phyloP scores from a whole-genome alignment of 30 jellyfish, hydroid and myxozoan species.

The Aurelia coerulea region DNA sequence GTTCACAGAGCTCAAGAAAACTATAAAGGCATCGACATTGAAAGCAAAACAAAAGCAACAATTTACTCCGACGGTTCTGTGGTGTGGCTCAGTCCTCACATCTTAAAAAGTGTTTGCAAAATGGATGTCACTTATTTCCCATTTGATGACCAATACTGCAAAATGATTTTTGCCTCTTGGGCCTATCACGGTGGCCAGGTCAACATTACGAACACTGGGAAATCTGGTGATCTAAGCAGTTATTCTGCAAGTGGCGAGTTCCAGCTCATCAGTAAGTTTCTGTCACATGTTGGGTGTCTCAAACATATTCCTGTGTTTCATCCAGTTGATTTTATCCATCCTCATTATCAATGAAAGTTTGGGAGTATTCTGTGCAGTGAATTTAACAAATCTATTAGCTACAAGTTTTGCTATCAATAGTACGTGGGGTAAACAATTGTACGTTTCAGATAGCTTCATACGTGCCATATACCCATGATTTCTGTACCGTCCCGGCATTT shows the following conservation, averaged over 20 bases:
- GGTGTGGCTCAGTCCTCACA: slow-evolving; percentile 86
- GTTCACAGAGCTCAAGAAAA: slow-evolving; percentile 83
- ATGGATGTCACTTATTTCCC: slow-evolving; percentile 87
- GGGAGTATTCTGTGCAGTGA: too few species aligned
- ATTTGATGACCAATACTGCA: slow-evolving; percentile 86
- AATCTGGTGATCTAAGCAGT: slow-evolving; percentile 74
- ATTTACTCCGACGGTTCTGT: slow-evolving; percentile 68
- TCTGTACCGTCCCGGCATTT: too few species aligned
- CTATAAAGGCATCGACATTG: slow-evolving; percentile 79
- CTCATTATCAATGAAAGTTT: too few species aligned
- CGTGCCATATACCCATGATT: too few species aligned
- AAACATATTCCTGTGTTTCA: too few species aligned
- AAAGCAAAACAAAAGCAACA: slow-evolving; percentile 73
- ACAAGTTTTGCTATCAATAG: too few species aligned
- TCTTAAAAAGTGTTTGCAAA: slow-evolving; percentile 82
- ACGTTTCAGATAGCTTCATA: too few species aligned
- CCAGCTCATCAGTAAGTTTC: slow-evolving; percentile 59
- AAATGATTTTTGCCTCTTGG: slow-evolving; percentile 85
- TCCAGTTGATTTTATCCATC: too few species aligned
- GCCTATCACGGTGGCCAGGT: slow-evolving; percentile 79
- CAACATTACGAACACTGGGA: slow-evolving; percentile 50
- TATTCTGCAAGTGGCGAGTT: slow-evolving; percentile 87
- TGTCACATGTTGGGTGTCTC: background rate
- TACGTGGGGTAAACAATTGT: too few species aligned
- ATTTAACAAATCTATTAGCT: too few species aligned